Percentiles rank a stretch among this genome's conserved stretches.
These are phyloP conservation scores for Anableps anableps DNA, from an alignment of 2,797 vertebrate genomes.

Conservation along the genomic window DNA sequence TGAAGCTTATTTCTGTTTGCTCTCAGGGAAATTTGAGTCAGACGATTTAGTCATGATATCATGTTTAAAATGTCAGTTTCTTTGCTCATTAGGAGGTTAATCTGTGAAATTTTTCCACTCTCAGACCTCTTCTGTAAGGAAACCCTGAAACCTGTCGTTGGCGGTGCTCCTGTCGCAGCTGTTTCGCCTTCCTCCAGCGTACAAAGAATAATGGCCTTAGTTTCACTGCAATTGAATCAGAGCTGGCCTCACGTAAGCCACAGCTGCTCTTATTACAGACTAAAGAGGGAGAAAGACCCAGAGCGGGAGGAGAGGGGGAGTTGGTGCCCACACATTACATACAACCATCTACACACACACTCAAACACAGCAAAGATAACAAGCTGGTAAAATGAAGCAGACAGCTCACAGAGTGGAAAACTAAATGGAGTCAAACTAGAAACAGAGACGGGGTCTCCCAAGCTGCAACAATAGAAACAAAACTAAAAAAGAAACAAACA, in stretches of 20 bases:
- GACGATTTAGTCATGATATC: neutral
- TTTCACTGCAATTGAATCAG: slow-evolving; percentile 79
- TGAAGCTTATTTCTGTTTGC: neutral
- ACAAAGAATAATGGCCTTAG: slow-evolving; percentile 72
- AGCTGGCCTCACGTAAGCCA: slow-evolving; percentile 67
- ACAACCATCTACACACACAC: slow-evolving; percentile 13
- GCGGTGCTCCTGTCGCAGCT: slow-evolving; percentile 58
- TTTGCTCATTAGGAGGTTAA: neutral
- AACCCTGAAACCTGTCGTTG: slow-evolving; percentile 36
- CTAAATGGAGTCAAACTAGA: slow-evolving; percentile 37
- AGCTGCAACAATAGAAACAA: slow-evolving; percentile 22
- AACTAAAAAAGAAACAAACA: neutral
- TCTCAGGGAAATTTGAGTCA: neutral
- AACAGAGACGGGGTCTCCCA: slow-evolving; percentile 34
- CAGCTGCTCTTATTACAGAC: slow-evolving; percentile 83
- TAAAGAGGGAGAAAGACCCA: slow-evolving; percentile 49
- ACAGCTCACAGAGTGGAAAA: slow-evolving; percentile 27
- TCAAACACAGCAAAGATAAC: slow-evolving; percentile 19
- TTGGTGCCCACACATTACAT: slow-evolving; percentile 26
- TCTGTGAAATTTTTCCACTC: slow-evolving; percentile 4
- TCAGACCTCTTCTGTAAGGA: slow-evolving; percentile 20
- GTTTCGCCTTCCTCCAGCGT: slow-evolving; percentile 43
- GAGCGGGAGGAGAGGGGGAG: slow-evolving; percentile 27
- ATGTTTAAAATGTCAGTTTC: slow-evolving; percentile 2
- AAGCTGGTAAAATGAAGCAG: slow-evolving; percentile 31